Evolutionary conservation across 2,113 vertebrate species (phyloP).

Genomic region (Delphinapterus leucas): DNA sequence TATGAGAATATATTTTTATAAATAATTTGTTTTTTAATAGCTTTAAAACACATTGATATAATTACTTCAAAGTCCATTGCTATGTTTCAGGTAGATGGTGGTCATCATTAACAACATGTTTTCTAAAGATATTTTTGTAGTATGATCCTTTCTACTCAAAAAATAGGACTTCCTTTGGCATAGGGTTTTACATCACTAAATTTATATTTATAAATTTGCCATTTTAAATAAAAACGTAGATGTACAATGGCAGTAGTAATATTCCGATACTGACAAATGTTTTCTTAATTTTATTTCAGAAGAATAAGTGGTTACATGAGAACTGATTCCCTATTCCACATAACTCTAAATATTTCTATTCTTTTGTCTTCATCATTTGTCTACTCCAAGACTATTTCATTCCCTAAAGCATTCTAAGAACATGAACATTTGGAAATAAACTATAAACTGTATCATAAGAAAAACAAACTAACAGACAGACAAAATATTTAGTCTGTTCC

Average conservation of each 20-base stretch:
- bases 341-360: not conserved
- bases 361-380: not conserved
- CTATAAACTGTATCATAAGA: constrained; percentile 8
- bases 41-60: not conserved
- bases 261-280: not conserved
- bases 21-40: not conserved
- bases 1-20: not conserved
- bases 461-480: constrained; percentile 19
- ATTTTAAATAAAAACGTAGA: not conserved
- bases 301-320: not conserved
- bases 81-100: not conserved
- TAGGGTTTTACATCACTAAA: not conserved
- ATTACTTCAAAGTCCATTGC: not conserved
- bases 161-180: not conserved
- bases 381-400: not conserved
- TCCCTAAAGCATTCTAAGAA: constrained; percentile 34
- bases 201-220: not conserved
- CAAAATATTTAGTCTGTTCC: not conserved
- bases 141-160: not conserved
- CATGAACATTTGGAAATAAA: constrained; percentile 40
- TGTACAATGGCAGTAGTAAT: not conserved
- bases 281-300: constrained; percentile 24
- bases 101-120: not conserved
- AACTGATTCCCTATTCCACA: not conserved
- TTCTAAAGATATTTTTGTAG: not conserved